These are phyloP conservation scores for Syngnathus scovelli DNA, from an alignment of 2,113 vertebrate genomes.

Conservation along the genomic window DNA sequence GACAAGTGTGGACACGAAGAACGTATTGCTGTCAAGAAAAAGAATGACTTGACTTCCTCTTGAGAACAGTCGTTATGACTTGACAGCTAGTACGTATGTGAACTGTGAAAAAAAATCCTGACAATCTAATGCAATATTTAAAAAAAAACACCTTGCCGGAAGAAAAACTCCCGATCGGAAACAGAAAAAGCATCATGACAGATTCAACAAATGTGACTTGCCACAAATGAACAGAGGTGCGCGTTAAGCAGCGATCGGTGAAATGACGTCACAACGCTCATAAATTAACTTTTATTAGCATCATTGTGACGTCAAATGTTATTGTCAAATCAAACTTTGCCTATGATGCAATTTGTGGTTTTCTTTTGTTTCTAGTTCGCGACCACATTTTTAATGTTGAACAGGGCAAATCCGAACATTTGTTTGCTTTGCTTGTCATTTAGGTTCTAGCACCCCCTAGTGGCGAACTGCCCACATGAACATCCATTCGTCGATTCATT, in stretches of 20 bases:
- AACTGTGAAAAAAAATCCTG: too few relatives aligned
- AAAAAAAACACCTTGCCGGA: too few relatives aligned
- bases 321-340: background rate
- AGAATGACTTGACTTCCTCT: too few relatives aligned
- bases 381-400: slow-evolving; percentile 15
- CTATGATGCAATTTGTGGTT: background rate
- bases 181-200: background rate
- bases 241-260: background rate
- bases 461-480: slow-evolving; percentile 48
- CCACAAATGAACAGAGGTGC: background rate
- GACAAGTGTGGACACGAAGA: too few relatives aligned
- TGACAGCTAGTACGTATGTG: too few relatives aligned
- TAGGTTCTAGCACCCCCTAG: slow-evolving; percentile 57
- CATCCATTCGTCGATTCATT: slow-evolving; percentile 48
- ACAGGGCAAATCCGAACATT: background rate
- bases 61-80: too few relatives aligned
- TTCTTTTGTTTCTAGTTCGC: background rate
- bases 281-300: background rate
- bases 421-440: slow-evolving; percentile 31
- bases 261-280: background rate
- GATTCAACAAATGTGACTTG: background rate
- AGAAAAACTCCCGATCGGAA: background rate
- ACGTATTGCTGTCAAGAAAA: too few relatives aligned
- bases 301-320: background rate
- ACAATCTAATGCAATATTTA: background rate